phyloP scores from a whole-genome alignment of 2,888 invertebrate species.

The Orgyia antiqua region DNA sequence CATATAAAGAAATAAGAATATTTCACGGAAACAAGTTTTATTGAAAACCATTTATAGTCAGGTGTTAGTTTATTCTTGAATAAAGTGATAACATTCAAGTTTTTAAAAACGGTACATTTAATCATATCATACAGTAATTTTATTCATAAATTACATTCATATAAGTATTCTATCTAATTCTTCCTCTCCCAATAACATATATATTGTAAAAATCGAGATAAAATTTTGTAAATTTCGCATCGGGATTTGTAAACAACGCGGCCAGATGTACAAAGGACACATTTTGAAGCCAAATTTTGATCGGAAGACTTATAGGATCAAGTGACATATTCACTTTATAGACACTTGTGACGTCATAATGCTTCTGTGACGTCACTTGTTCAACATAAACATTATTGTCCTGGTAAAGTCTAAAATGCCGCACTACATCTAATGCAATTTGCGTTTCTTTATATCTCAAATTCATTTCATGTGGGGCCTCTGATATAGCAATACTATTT shows the following conservation, averaged over 20 bases:
- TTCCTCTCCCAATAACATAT: conserved; percentile 28
- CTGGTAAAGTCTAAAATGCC: conserved; percentile 71
- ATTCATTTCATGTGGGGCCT: conserved; percentile 24
- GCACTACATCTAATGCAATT: conserved; percentile 49
- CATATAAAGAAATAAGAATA: conserved; percentile 9
- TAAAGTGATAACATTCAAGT: conserved; percentile 70
- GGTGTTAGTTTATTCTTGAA: conserved; percentile 60
- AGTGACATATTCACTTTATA: conserved; percentile 32
- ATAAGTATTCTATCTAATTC: conserved; percentile 38
- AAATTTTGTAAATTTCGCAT: conserved; percentile 33
- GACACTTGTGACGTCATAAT: conserved; percentile 26
- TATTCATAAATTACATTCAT: conserved; percentile 45
- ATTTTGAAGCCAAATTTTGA: conserved; percentile 47
- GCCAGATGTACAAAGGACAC: conserved; percentile 32
- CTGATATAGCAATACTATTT: conserved; percentile 28
- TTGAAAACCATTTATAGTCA: conserved; percentile 72
- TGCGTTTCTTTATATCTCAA: conserved; percentile 23
- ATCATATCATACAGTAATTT: conserved; percentile 31
- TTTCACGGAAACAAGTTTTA: conserved; percentile 47
- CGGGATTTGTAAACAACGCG: conserved; percentile 27
- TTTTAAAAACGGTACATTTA: conserved; percentile 43
- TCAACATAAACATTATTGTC: conserved; percentile 68
- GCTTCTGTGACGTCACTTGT: conserved; percentile 32
- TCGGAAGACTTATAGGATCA: conserved; percentile 57
- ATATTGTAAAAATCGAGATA: conserved; percentile 29